Base-by-base conservation (phyloP, 2,113 vertebrate genomes). In the Pollimyrus isidori region DNA sequence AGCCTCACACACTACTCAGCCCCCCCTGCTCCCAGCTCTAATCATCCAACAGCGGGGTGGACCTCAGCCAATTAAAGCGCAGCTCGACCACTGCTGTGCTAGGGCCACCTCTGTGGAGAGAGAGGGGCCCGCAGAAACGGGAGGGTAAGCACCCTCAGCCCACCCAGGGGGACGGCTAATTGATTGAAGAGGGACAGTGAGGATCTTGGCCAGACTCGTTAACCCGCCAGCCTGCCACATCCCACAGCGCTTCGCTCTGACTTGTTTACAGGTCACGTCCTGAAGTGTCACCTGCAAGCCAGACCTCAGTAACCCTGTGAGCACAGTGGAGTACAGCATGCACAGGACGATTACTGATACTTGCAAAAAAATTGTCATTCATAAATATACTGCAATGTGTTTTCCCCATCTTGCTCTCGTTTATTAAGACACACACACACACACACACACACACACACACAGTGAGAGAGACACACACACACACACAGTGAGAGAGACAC, bases 1-100 rank as follows among this genome's bases (percentile, higher is more conserved):
- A 56, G 76, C 83, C 88, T 52, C 39, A 88, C 88, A 83, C 87
- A 45, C 69, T 87, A 86, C 39, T 62, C 49, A n/a, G 89, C 35
- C 19, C 65, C 88, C 49, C 76, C 45, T 2, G 2, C 48, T 73
- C 58, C 88, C 17, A 35, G 69, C 35, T 1, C 76, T 90, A 93
- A 91, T 91, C 91, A 91, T 88, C 90, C 88, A 58, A 89, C 91
- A 73, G 90, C 52, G 86, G 92, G 91, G 91, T 93, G 89, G 90
- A 30, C 46, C 84, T 50, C 91, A 91, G 90, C 87, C 92, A 92
- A 92, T 93, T 93, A 93, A 90, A 86, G 89, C 87, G 90, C 91
- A 92, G 90, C 89, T 90, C 49, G 88, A 87, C 82, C 80, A 86
- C 69, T 87, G 85, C 39, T 23, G 90, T 58, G 89, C 89, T 89